phyloP scores from a whole-genome alignment of 2,113 vertebrate species.

The Sphaerodactylus townsendi region DNA sequence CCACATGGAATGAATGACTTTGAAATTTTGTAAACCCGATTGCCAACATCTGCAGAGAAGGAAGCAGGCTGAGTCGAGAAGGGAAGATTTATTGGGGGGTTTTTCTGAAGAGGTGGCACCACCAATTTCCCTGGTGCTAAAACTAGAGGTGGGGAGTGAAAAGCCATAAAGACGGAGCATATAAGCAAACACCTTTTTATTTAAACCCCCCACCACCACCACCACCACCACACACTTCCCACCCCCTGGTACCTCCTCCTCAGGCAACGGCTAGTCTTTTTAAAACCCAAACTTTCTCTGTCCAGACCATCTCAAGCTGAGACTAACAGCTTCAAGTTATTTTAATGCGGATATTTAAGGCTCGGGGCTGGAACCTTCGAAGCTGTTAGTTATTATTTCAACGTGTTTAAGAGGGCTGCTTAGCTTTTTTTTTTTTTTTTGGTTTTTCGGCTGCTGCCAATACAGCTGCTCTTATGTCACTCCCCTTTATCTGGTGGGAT shows the following conservation, averaged over 20 bases:
- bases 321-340: neutral
- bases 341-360: neutral
- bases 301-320: neutral
- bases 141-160: slow-evolving; percentile 61
- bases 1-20: slow-evolving; percentile 57
- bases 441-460: neutral
- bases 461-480: neutral
- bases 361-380: neutral
- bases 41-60: slow-evolving; percentile 54
- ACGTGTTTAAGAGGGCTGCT: neutral
- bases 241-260: neutral
- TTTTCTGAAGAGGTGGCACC: slow-evolving; percentile 59
- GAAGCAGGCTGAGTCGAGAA: slow-evolving; percentile 51
- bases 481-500: no score
- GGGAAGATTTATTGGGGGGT: slow-evolving; percentile 71
- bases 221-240: no score
- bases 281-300: neutral
- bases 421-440: neutral
- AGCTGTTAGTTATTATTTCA: neutral
- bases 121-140: slow-evolving; percentile 71
- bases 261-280: neutral
- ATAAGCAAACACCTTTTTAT: slow-evolving; percentile 59
- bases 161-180: slow-evolving; percentile 53
- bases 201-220: neutral
- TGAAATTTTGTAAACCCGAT: slow-evolving; percentile 65